Conservation (phyloP, 2,113 vertebrate genomes). For the Myanophis thanlyinensis region DNA sequence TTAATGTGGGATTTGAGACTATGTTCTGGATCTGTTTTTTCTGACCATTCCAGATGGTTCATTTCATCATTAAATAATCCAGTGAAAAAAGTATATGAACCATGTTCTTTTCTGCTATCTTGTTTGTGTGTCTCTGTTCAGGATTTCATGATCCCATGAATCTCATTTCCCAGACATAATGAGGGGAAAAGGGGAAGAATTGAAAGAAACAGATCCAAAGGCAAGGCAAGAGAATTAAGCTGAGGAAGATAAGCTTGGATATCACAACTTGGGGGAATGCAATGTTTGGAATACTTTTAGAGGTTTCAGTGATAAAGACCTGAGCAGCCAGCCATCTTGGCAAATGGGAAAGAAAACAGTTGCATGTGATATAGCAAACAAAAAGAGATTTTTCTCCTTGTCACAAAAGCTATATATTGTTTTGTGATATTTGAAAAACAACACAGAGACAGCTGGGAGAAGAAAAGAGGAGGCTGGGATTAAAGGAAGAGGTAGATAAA, state of each 20-base stretch:
- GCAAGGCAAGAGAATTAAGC: slow-evolving; percentile 40
- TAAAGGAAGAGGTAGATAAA: neutral
- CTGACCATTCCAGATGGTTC: slow-evolving; percentile 29
- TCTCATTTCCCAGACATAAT: slow-evolving; percentile 39
- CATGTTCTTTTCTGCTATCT: slow-evolving; percentile 20
- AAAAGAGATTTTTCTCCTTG: neutral
- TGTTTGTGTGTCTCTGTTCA: slow-evolving; percentile 21
- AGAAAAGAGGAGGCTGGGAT: neutral
- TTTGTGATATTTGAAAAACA: neutral
- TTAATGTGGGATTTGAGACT: neutral
- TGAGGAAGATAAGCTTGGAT: slow-evolving; percentile 41
- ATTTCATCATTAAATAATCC: slow-evolving; percentile 41
- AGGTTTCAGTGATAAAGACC: neutral
- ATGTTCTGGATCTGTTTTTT: slow-evolving; percentile 29
- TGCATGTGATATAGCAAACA: neutral
- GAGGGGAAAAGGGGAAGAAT: neutral
- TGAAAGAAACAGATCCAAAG: slow-evolving; percentile 33
- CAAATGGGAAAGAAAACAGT: neutral
- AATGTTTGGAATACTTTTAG: slow-evolving; percentile 35
- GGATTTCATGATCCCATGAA: slow-evolving; percentile 24
- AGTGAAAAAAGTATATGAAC: slow-evolving; percentile 7
- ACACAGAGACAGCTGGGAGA: neutral
- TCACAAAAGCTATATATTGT: neutral
- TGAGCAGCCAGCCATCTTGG: neutral
- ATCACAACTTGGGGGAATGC: slow-evolving; percentile 20